Percentiles rank a stretch among this genome's conserved stretches.
Evolutionary conservation across 2,888 invertebrate species (phyloP).

Genomic region (Ennomos quercinarius): DNA sequence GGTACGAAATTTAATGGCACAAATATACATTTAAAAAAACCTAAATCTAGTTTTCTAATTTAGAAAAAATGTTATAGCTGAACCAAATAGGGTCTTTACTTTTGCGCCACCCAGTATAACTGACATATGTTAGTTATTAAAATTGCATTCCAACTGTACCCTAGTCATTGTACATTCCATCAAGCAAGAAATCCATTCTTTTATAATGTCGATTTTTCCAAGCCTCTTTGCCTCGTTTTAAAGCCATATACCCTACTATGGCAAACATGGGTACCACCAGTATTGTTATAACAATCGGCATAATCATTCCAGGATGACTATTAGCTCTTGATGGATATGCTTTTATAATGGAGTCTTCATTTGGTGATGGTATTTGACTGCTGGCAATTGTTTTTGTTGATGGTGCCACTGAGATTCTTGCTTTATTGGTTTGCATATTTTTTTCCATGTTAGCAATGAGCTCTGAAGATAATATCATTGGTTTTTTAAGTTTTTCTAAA

Average conservation of each 20-base stretch:
- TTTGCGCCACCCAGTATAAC: no score
- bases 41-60: no score
- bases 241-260: slow-evolving; percentile 87
- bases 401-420: slow-evolving; percentile 41
- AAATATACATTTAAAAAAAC: no score
- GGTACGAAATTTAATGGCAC: no score
- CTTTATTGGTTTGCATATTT: slow-evolving; percentile 39
- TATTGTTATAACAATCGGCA: slow-evolving; percentile 90
- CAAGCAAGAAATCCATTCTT: slow-evolving; percentile 94
- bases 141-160: neutral
- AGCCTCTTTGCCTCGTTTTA: slow-evolving; percentile 91
- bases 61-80: no score
- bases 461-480: slow-evolving; percentile 61
- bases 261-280: slow-evolving; percentile 91
- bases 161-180: slow-evolving; percentile 95
- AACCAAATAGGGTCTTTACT: no score
- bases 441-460: slow-evolving; percentile 53
- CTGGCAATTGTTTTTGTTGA: slow-evolving; percentile 48
- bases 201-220: slow-evolving; percentile 95
- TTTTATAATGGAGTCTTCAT: slow-evolving; percentile 43
- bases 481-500: slow-evolving; percentile 56
- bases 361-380: slow-evolving; percentile 53
- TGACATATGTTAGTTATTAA: slow-evolving; percentile 4
- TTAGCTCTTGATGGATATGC: slow-evolving; percentile 52
- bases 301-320: slow-evolving; percentile 87